Percentiles rank a stretch among this genome's conserved stretches.
Conservation (phyloP, 2,113 vertebrate genomes). For the Mirounga angustirostris region DNA sequence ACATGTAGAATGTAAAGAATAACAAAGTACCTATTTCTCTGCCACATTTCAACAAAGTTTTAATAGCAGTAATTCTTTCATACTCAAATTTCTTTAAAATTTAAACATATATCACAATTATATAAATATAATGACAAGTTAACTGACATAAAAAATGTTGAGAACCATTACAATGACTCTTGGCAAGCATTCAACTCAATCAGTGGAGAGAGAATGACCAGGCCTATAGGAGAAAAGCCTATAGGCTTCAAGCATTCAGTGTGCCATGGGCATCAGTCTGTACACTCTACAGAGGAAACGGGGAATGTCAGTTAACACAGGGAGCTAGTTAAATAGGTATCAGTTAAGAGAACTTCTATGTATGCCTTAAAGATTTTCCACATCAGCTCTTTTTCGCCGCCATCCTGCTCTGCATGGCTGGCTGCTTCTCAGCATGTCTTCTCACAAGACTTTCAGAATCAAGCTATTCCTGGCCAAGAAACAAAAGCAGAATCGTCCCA, state of each 20-base stretch:
- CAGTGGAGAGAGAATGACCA: background rate
- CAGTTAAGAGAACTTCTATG: background rate
- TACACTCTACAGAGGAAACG: background rate
- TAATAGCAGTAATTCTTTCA: background rate
- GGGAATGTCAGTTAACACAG: background rate
- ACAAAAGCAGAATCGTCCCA: too few species aligned
- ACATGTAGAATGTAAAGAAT: background rate
- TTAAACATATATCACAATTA: conserved; percentile 34
- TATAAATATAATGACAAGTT: background rate
- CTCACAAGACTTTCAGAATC: too few species aligned
- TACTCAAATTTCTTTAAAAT: background rate
- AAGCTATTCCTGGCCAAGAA: too few species aligned
- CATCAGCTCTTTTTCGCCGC: background rate
- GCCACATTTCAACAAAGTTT: conserved; percentile 43
- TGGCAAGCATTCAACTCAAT: background rate
- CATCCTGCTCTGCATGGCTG: too few species aligned
- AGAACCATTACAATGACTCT: conserved; percentile 18
- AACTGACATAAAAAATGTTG: background rate
- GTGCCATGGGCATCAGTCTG: background rate
- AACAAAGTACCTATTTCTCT: background rate
- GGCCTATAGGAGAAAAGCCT: background rate
- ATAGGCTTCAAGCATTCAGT: background rate
- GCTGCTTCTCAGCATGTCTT: too few species aligned
- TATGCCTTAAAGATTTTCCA: background rate
- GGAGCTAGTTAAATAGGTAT: background rate